These are phyloP conservation scores for Dendrocincla fuliginosa DNA, from an alignment of 2,797 vertebrate species.

Conservation along the genomic window DNA sequence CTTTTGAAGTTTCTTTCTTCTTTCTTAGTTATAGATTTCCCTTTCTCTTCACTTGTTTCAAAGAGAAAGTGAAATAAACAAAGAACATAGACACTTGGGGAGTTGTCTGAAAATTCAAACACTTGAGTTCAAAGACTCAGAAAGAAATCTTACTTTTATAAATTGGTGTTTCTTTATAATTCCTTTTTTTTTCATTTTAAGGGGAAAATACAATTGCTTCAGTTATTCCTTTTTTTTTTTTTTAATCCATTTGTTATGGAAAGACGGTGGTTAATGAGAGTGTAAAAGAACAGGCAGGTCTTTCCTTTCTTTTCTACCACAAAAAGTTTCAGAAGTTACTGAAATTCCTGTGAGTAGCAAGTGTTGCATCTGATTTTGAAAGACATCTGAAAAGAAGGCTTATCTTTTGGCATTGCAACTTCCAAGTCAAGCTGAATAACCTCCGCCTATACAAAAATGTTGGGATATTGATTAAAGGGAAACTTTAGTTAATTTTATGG, in stretches of 20 bases:
- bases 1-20: conserved; percentile 15
- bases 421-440: not conserved
- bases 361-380: not conserved
- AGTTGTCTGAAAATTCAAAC: not conserved
- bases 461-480: not conserved
- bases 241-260: not conserved
- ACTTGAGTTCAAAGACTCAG: not conserved
- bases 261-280: not conserved
- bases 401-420: not conserved
- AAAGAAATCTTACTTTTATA: not conserved
- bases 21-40: not conserved
- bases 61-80: conserved; percentile 28
- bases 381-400: not conserved
- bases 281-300: not conserved
- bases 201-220: not conserved
- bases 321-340: not conserved
- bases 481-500: not conserved
- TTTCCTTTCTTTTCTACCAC: not conserved
- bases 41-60: not conserved
- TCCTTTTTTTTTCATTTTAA: not conserved
- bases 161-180: not conserved
- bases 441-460: not conserved
- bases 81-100: not conserved
- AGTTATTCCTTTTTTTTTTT: not conserved
- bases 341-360: not conserved